Base-by-base conservation (phyloP, 92 coral and sea anemone species). In the Porites lobata region DNA sequence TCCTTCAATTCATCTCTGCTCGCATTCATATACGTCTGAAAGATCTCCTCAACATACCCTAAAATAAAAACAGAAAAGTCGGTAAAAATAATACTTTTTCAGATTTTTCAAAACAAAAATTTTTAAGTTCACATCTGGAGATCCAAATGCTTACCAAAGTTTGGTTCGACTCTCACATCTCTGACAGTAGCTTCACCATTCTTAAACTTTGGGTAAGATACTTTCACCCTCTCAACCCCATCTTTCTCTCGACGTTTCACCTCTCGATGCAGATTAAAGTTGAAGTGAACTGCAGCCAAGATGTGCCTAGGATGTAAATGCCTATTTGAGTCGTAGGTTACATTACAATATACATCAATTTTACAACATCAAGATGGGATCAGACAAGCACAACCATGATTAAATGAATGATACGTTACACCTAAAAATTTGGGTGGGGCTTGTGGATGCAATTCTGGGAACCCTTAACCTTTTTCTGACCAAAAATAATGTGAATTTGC, bases 31-130 rank as follows among this genome's bases (percentile, higher is more conserved):
- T 7, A 21, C 22, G 93, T 90, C 50, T 89, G 73, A 63, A 63
- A 89, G 7, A 89, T 84, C 15, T 83, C 82, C 73, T 90, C 86
- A 1, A 85, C 88, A 80, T 90, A 85, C 43, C 79, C 93, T 90
- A 65, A 74, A 64, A 43, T 4, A 2, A 19, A 29, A 77, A 77
- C 32, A 74, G 38, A 50, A 22, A 4, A 18, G 1, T 47, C 9
- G 8, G 56, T 50, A 5, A 17, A 38, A 70, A 13, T 29, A 29
- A 29, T 29, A 29, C 32, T 29, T 29, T 29, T 29, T 29, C 32
- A 29, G 3, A 29, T 29, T 29, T 29, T 29, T 29, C 3, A 29
- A 29, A 29, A 29, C 32, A 29, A 29, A 29, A 29, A 29, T 29
- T 29, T 29, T 29, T 2, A 29, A 29, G 32, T 29, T 29, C 32